phyloP scores from a whole-genome alignment of 53 echinoderm and acorn worm species.

The Temnopleurus reevesii region DNA sequence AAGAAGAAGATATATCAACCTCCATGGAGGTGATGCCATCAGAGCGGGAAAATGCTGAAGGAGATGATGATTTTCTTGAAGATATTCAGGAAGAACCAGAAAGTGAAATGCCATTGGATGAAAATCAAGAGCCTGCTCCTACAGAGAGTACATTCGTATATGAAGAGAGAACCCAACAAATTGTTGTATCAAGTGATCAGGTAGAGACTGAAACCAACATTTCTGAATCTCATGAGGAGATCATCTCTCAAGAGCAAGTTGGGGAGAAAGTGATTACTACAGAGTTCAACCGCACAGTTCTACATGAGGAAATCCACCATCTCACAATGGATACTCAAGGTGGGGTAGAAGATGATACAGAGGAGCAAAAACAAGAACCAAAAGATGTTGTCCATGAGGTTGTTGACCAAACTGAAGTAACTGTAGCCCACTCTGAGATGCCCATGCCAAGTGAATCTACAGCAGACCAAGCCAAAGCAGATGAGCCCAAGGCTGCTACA shows the following conservation, averaged over 20 bases:
- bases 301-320: slow-evolving; percentile 41
- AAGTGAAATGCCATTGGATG: slow-evolving; percentile 10
- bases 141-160: not conserved
- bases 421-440: not conserved
- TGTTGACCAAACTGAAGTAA: slow-evolving; percentile 40
- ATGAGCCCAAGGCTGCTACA: not conserved
- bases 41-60: slow-evolving; percentile 29
- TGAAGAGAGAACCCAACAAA: not conserved
- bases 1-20: slow-evolving; percentile 56
- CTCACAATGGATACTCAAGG: not conserved
- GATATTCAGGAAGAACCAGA: slow-evolving; percentile 55
- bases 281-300: not conserved
- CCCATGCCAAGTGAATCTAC: not conserved
- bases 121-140: not conserved
- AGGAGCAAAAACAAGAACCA: not conserved
- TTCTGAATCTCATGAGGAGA: slow-evolving; percentile 42
- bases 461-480: not conserved
- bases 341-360: not conserved
- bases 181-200: slow-evolving; percentile 10
- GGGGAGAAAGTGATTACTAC: slow-evolving; percentile 1
- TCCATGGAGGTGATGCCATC: slow-evolving; percentile 59
- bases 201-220: not conserved
- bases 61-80: slow-evolving; percentile 50
- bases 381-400: slow-evolving; percentile 13
- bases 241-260: slow-evolving; percentile 31